phyloP scores from a whole-genome alignment of 1,140 invertebrate species.

The Pararge aegeria region DNA sequence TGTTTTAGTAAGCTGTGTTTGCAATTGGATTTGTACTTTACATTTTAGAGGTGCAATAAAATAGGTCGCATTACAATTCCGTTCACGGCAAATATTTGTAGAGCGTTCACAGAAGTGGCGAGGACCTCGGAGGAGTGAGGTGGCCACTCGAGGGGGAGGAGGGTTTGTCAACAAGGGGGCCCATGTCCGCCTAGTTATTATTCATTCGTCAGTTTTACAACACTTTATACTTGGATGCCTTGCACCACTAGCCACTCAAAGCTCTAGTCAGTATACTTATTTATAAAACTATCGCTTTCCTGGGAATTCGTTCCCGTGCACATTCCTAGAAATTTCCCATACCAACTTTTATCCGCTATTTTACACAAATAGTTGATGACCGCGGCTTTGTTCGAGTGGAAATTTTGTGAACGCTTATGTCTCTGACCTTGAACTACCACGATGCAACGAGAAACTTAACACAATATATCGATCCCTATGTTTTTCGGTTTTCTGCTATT shows the following conservation, averaged over 20 bases:
- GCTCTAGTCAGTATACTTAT: background rate
- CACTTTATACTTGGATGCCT: background rate
- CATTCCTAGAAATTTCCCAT: too few species aligned
- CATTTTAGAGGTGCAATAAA: background rate
- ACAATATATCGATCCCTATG: too few species aligned
- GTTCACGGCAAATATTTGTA: background rate
- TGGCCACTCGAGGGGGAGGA: background rate
- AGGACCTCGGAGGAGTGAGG: background rate
- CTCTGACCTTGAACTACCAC: too few species aligned
- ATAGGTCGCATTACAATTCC: background rate
- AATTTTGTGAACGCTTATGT: too few species aligned
- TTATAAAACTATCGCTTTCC: background rate
- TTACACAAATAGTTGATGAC: too few species aligned
- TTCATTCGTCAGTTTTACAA: constrained; percentile 1
- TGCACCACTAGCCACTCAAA: background rate
- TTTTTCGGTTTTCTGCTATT: too few species aligned
- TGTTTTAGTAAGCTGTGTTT: too few species aligned
- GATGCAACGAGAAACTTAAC: too few species aligned
- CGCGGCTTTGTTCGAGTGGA: too few species aligned
- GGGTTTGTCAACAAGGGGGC: background rate
- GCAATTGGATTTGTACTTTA: too few species aligned
- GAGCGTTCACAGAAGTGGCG: background rate
- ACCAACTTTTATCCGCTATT: too few species aligned
- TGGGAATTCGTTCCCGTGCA: too few species aligned
- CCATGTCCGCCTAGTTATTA: background rate